These are phyloP conservation scores for Leiothrix lutea DNA, from an alignment of 2,113 vertebrate genomes.

Conservation along the genomic window DNA sequence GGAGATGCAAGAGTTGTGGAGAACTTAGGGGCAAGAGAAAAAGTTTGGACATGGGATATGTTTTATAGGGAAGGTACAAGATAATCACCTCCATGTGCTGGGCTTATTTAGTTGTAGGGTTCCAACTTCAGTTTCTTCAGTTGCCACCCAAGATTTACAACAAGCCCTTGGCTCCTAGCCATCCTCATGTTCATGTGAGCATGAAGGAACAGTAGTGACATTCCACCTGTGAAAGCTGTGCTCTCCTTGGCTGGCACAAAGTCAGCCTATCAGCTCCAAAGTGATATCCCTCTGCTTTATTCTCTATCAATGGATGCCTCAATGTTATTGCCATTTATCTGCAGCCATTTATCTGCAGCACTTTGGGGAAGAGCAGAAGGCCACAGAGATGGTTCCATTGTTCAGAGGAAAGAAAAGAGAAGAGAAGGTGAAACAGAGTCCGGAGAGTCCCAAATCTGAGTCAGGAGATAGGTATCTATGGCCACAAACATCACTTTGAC, in stretches of 20 bases:
- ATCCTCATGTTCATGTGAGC: neutral
- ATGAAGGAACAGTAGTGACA: neutral
- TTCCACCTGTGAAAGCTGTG: neutral
- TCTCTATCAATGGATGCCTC: neutral
- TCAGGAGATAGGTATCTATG: neutral
- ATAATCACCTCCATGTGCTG: neutral
- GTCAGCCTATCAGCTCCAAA: neutral
- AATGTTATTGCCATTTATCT: neutral
- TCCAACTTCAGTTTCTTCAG: neutral
- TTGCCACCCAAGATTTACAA: neutral
- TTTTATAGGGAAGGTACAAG: neutral
- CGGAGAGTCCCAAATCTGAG: neutral
- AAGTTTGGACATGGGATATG: fast-evolving
- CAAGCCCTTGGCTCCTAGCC: neutral
- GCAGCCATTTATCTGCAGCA: neutral
- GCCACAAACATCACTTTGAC: neutral
- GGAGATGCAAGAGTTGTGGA: neutral
- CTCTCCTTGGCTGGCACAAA: neutral
- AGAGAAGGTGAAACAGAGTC: neutral
- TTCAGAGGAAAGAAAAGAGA: neutral
- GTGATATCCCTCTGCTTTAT: neutral
- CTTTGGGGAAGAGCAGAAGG: neutral
- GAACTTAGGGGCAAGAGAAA: neutral
- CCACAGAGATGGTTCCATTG: neutral
- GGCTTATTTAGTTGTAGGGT: neutral